These are phyloP conservation scores for Drosophila obscura DNA, from an alignment of 1,140 invertebrate species.

Conservation along the genomic window DNA sequence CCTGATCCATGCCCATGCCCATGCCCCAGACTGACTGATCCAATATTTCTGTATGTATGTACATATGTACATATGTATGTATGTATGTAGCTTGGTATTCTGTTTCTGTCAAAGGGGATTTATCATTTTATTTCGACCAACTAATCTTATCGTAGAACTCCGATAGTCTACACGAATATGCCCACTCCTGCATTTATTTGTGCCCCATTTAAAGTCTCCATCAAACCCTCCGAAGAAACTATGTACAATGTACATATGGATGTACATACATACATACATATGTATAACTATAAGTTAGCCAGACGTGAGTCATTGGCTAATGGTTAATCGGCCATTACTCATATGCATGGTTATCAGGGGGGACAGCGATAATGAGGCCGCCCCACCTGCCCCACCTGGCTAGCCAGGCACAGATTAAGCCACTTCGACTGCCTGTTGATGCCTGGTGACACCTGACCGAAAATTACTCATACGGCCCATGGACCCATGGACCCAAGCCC, in stretches of 20 bases:
- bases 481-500: too few relatives aligned
- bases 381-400: neutral
- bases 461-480: neutral
- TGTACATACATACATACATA: neutral
- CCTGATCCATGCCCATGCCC: too few relatives aligned
- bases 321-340: constrained; percentile 46
- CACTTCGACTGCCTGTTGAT: constrained; percentile 8
- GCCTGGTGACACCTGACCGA: constrained; percentile 33
- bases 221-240: neutral
- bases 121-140: neutral
- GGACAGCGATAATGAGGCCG: constrained; percentile 14
- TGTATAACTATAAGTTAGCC: neutral
- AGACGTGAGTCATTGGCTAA: constrained; percentile 18
- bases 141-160: constrained; percentile 46
- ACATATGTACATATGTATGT: too few relatives aligned
- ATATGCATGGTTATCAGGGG: constrained; percentile 47
- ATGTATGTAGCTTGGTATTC: neutral
- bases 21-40: too few relatives aligned
- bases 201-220: constrained; percentile 23
- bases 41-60: too few relatives aligned
- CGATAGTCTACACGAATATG: constrained; percentile 22
- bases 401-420: neutral
- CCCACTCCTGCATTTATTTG: neutral
- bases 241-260: neutral
- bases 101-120: constrained; percentile 27